Evolutionary conservation across 1,140 invertebrate species (phyloP), one percentile per base, ranked within the genome.

Genomic region (Cotesia vestalis): DNA sequence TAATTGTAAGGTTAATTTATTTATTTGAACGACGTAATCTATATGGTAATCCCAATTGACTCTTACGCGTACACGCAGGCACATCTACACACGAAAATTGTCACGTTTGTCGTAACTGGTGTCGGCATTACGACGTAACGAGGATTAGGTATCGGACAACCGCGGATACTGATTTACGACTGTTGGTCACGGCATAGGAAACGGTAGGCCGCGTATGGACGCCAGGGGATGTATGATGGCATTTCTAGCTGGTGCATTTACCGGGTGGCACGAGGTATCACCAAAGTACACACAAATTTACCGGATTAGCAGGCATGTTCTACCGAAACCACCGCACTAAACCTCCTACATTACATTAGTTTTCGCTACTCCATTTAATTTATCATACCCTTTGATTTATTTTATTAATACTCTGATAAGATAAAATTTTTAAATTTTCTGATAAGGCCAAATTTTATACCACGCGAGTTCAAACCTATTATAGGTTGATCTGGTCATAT

Each of bases 101-200:
- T 27, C 9, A 60, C 59, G 20, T 20, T 69, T 36, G 27, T 35
- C 66, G 36, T 59, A 60, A 69, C 53, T 60, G 34, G 35, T 17
- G 59, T 70, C 20, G 69, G 69, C 59, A 55, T 70, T 63, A 69
- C 53, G 66, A 60, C 36, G 66, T 60, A 73, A 73, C 52, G 71
- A 57, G 57, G 71, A 77, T 78, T 77, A 72, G 69, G 59, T 71
- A 60, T 63, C 55, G 17, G 61, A 46, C 66, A 74, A 72, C 71
- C 73, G 76, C 68, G 74, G 74, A 78, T 77, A 64, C 75, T 78
- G 77, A 80, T 80, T 80, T 80, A 80, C 74, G 76, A 64, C 53
- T 69, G 12, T 20, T 64, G 76, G 77, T 79, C 79, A 80, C 78
- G 78, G 69, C 61, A 79, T 69, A 69, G 66, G 66, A 60, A 69